Evolutionary conservation across 2,797 vertebrate genomes (phyloP), one percentile per base, ranked within the genome.

Genomic region (Clarias platycephalus): DNA sequence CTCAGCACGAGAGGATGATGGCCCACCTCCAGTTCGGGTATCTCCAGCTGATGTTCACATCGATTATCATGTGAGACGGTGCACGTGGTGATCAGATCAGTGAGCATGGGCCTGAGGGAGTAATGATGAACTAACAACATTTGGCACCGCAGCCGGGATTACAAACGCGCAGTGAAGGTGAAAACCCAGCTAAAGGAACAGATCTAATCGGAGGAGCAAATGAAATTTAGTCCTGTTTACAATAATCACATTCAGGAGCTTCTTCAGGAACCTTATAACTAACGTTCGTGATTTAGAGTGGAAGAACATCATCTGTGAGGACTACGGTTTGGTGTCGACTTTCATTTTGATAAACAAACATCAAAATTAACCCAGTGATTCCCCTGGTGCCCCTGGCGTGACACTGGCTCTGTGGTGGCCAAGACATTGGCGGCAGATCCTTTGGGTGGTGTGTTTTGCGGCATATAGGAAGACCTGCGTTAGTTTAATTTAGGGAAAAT

Each of bases 71-170:
- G 24, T 64, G 77, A 60, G 57, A 49, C 20, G 37, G 16, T 53
- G 62, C 53, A 67, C 55, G 3, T 22, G 84, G 71, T 82, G 86
- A 58, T 84, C 34, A 80, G 44, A 83, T 80, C 68, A 53, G n/a
- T 22, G 24, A 49, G 26, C 49, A 44, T 9, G 20, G n/a, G 37
- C 55, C 55, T 63, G 26, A 75, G 68, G 81, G 83, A 67, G 16
- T 60, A 63, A 68, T 83, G 37, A 82, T 72, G 31, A 34, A 55
- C 60, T 28, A 75, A 79, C 49, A 63, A 75, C 60, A 24, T 75
- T 80, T 55, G 72, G n/a, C 18, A 13, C 4, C 8, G 22, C 75
- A 78, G 74, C 75, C 62, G 68, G 24, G 8, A 2, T 62, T 60
- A 62, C 60, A 60, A n/a, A 78, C 60, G 20, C 44, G 37, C 60